Base-by-base conservation (phyloP, 2,113 vertebrate genomes). In the Hyperoodon ampullatus region DNA sequence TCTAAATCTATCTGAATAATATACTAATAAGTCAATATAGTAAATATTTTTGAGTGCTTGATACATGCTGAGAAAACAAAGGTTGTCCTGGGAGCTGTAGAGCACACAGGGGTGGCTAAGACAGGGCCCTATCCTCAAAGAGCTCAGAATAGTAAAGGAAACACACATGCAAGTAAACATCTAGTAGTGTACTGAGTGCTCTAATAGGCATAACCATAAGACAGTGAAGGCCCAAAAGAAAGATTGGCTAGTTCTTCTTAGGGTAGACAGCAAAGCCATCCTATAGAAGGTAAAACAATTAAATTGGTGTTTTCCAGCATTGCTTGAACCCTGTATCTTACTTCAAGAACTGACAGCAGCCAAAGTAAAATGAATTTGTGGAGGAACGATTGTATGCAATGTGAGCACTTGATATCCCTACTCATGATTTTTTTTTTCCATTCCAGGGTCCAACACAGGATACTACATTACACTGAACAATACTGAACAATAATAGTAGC, bases 1-100 rank as follows among this genome's bases (percentile, higher is more conserved):
- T 97, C 44, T 92, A 96, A 95, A 85, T 42, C 53, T 55, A 65
- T 93, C 80, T 94, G 53, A 77, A 92, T 95, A 92, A 96, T 77
- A 90, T 50, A 92, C 47, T 85, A 92, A 94, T 82, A 94, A 93
- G 88, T 91, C 18, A 66, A 84, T 65, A 68, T 30, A 93, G 55
- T 87, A 95, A 95, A 90, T 44, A 88, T 94, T 82, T 96, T 85
- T 91, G 23, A 85, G 88, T 30, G 74, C 15, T 92, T 82, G 7
- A 82, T 93, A 85, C 5, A 44, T 60, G 14, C 90, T 90, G 10
- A 30, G 75, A 90, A 93, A n/a, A 83, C 87, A 92, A 92, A 68
- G 2, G 3, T 47, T 74, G 26, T 89, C 65, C 44, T 58, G 30
- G 55, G 47, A 91, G 19, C 30, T 74, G 33, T 16, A 72, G 42